Base-by-base conservation (phyloP, 2,797 vertebrate genomes). In the Sebastes ruberrimus region DNA sequence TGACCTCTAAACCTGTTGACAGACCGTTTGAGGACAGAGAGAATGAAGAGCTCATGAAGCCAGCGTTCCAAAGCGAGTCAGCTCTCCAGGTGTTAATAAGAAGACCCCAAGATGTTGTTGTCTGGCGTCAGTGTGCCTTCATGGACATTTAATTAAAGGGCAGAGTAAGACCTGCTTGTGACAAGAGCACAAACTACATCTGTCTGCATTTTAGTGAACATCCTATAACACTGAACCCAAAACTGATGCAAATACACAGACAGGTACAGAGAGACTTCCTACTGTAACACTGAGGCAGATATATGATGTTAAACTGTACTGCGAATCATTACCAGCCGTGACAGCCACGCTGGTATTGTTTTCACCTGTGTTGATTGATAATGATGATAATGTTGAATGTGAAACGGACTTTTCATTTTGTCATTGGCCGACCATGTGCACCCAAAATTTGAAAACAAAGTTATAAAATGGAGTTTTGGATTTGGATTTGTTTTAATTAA, bases 21-120 rank as follows among this genome's bases (percentile, higher is more conserved):
- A 57, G 25, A 70, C 52, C 10, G 16, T 27, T 57, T 5, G 4
- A 38, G 25, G 35, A 55, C 66, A 55, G 18, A 23, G 1, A 71
- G 66, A 67, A 53, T 76, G 23, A 63, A 5, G 65, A 64, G 81
- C 53, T 38, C n/a, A 62, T 56, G 42, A 67, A 65, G 56, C 6
- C 13, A 25, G 56, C 69, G 66, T 75, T 86, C 69, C 64, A 23
- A 63, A 32, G 38, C 35, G 80, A 81, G 23, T 80, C 81, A 69
- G 74, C 13, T 23, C 8, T 81, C 20, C 23, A 63, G 35, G 52
- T 75, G 82, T 30, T 35, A 59, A 63, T 57, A 23, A 80, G 10
- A 67, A 57, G 60, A 56, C 42, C 35, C 11, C 3, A 35, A 7
- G 18, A 69, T 57, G 11, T 5, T 5, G 25, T 14, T 73, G 23